phyloP scores from a whole-genome alignment of 2,113 vertebrate species.

The Trogon melanurus region DNA sequence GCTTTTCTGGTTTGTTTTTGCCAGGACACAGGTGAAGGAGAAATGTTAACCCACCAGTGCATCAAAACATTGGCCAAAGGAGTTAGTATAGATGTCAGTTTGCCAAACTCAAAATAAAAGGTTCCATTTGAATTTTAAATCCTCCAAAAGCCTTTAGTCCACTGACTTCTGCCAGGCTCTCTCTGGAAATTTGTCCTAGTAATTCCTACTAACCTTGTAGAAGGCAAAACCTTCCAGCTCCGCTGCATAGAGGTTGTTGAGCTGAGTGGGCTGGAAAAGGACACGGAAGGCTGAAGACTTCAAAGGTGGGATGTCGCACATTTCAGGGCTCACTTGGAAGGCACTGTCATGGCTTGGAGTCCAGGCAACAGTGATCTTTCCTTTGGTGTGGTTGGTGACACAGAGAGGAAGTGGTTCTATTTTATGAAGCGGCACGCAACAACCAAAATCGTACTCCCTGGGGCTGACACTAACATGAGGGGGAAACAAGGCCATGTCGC shows the following conservation, averaged over 20 bases:
- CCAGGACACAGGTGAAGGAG: not conserved
- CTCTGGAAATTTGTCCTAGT: not conserved
- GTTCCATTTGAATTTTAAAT: not conserved
- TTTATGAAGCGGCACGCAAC: conserved; percentile 43
- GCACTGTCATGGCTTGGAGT: conserved; percentile 67
- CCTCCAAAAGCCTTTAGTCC: not conserved
- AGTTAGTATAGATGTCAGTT: not conserved
- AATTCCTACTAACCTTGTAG: conserved; percentile 80
- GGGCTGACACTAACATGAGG: conserved; percentile 79
- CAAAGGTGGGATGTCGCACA: conserved; percentile 82
- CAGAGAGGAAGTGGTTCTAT: conserved; percentile 70
- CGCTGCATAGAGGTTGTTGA: conserved; percentile 78
- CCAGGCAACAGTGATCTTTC: conserved; percentile 86
- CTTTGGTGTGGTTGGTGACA: conserved; percentile 87
- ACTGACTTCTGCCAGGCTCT: not conserved
- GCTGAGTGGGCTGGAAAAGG: conserved; percentile 79
- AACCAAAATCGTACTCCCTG: conserved; percentile 82
- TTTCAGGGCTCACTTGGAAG: conserved; percentile 82
- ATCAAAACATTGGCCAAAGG: not conserved
- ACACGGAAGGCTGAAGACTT: conserved; percentile 85
- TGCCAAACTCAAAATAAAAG: not conserved
- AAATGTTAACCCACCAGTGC: not conserved
- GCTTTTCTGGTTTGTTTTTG: not conserved
- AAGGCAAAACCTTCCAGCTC: conserved; percentile 91
- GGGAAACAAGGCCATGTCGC: conserved; percentile 55